These are phyloP conservation scores for Leptinotarsa haldemani DNA, from an alignment of 2,888 invertebrate genomes.

Conservation along the genomic window DNA sequence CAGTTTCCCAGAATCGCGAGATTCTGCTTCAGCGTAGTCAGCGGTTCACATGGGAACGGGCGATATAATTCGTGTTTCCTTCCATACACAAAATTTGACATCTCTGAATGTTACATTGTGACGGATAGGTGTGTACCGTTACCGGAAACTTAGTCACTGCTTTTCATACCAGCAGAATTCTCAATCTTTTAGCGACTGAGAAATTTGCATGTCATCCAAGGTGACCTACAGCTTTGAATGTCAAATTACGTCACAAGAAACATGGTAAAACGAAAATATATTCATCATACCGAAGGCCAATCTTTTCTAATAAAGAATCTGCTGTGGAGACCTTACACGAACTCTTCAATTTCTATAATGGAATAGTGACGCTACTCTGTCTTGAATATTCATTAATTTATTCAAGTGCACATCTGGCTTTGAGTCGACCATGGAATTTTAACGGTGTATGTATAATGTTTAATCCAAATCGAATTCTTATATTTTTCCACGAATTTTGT, in stretches of 20 bases:
- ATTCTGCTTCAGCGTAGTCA: too few species aligned
- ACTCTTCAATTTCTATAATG: slow-evolving; percentile 27
- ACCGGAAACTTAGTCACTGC: not conserved
- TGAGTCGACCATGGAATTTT: slow-evolving; percentile 9
- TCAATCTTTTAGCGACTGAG: not conserved
- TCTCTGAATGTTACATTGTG: not conserved
- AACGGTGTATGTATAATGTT: not conserved
- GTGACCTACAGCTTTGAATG: not conserved
- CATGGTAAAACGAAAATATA: slow-evolving; percentile 6
- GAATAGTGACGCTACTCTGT: slow-evolving; percentile 2
- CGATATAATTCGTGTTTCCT: too few species aligned
- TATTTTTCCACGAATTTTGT: too few species aligned
- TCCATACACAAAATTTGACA: not conserved
- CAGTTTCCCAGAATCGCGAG: too few species aligned
- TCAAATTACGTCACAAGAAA: slow-evolving; percentile 14
- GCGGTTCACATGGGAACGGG: too few species aligned
- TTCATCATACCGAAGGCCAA: slow-evolving; percentile 19
- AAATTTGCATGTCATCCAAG: not conserved
- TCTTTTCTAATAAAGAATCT: slow-evolving; percentile 12
- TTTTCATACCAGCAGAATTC: not conserved
- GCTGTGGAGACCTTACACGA: slow-evolving; percentile 5
- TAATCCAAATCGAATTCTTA: not conserved
- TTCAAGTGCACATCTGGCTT: not conserved
- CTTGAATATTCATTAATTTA: slow-evolving; percentile 18
- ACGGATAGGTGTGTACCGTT: not conserved